Evolutionary conservation across 2,113 vertebrate species (phyloP), one percentile per base, ranked within the genome.

Genomic region (Thomomys bottae): DNA sequence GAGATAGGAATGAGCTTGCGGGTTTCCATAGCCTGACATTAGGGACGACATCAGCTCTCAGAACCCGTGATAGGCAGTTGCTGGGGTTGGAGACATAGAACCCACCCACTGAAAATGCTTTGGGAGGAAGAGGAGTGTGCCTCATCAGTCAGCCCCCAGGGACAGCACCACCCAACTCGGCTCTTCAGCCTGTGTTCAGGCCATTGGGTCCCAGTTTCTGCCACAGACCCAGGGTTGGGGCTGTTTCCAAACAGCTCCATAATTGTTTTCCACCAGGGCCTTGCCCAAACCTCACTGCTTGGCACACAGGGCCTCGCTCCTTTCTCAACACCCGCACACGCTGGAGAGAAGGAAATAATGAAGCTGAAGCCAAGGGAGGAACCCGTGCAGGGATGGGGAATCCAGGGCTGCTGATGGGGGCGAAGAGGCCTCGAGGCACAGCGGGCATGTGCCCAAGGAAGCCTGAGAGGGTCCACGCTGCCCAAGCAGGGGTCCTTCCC

Each of bases 171-270:
- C 79, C 82, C 15, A 68, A 81, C 23, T 0, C 12, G 14, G 79
- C 63, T 89, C 45, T 83, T 82, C 59, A 0, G 59, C 49, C 90
- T 67, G 82, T 92, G 94, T 96, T 96, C 95, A 90, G 89, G 92
- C 88, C 92, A 67, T 38, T 0, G 86, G 93, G 94, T 94, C 93
- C 96, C 95, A 91, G 91, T 96, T 97, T 95, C 95, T 95, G 89
- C 96, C 89, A 34, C 92, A 83, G 87, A 93, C 20, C 77, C 36
- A 40, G 76, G 54, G 70, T 42, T 10, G 3, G 75, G 38, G 67
- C 75, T 67, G 34, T 93, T 93, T 89, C 86, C 88, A 78, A 93
- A 96, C 34, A 49, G 84, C 86, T 38, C 32, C 8, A 11, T 93
- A 92, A 92, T 90, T 72, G 81, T 94, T 95, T 95, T 92, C 64